These are phyloP conservation scores for Pseudopipra pipra DNA, from an alignment of 2,113 vertebrate genomes.

Conservation along the genomic window DNA sequence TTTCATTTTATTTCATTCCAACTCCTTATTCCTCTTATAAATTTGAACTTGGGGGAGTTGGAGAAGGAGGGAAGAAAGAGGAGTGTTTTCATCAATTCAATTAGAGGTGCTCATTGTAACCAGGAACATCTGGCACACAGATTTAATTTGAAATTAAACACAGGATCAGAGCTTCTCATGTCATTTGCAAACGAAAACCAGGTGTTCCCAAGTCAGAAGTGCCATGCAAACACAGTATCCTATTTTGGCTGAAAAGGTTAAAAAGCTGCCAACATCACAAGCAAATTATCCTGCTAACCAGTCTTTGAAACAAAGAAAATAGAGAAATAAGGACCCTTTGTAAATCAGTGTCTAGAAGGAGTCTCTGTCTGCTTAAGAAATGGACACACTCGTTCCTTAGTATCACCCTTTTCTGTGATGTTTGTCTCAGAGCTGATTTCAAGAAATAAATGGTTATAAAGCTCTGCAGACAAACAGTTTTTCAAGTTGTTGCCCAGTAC, in stretches of 20 bases:
- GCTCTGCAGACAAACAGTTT: background rate
- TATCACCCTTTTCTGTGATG: background rate
- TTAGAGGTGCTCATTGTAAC: conserved; percentile 20
- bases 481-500: background rate
- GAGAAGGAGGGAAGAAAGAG: background rate
- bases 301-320: background rate
- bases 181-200: conserved; percentile 54
- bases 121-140: background rate
- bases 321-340: background rate
- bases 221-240: background rate
- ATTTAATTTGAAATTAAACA: conserved; percentile 54
- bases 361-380: background rate
- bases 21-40: background rate
- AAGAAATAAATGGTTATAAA: background rate
- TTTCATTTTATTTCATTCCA: background rate
- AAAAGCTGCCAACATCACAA: background rate
- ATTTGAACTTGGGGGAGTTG: background rate
- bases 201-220: conserved; percentile 6
- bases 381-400: background rate
- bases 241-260: conserved; percentile 25
- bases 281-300: background rate
- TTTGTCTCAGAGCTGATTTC: background rate
- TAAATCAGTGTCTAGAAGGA: background rate
- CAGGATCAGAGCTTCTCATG: conserved; percentile 24
- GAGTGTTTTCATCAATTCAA: background rate